Conservation (phyloP, 53 echinoderm and acorn worm genomes). For the Antedon mediterranea region DNA sequence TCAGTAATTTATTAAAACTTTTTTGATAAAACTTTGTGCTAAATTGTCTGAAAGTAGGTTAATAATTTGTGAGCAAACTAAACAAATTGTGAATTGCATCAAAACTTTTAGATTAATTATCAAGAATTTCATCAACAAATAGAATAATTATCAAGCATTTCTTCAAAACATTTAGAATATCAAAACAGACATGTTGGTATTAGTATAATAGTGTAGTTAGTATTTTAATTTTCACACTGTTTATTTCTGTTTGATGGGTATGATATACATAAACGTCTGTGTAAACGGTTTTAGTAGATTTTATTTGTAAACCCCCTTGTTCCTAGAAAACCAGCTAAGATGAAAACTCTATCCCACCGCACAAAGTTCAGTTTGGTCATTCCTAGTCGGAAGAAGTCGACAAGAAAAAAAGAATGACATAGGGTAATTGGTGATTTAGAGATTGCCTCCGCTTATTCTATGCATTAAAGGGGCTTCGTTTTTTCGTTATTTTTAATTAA, state of each 20-base stretch:
- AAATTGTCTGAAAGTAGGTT: no score
- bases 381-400: background rate
- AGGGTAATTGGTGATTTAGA: background rate
- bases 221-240: background rate
- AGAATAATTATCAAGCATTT: no score
- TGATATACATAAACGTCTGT: background rate
- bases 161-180: no score
- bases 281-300: background rate
- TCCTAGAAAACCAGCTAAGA: background rate
- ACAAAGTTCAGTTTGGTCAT: background rate
- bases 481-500: no score
- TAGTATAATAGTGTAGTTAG: no score
- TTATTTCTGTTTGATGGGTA: background rate
- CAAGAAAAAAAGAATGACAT: background rate
- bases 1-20: no score
- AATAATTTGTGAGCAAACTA: no score
- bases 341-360: background rate
- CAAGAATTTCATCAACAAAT: no score
- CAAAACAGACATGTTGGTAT: no score
- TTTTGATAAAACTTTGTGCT: no score
- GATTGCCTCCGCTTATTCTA: background rate
- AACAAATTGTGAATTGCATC: no score
- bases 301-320: background rate
- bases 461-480: background rate
- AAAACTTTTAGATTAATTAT: no score